Conservation (phyloP, 1,140 invertebrate genomes). For the Cardiocondyla obscurior region DNA sequence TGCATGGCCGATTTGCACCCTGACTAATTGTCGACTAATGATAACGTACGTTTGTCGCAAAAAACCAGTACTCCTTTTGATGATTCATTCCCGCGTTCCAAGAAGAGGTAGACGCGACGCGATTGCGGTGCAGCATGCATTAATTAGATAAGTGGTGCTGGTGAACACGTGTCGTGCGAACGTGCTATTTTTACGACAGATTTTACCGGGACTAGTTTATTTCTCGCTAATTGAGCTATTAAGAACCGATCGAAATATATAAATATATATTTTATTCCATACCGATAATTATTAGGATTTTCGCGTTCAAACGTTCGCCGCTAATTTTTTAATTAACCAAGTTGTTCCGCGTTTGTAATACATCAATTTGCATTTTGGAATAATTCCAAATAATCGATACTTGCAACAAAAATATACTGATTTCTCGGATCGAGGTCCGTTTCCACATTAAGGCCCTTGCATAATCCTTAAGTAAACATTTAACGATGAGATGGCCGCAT, state of each 20-base stretch:
- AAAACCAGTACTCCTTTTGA: constrained; percentile 3
- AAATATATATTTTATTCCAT: not conserved
- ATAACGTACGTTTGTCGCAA: constrained; percentile 34
- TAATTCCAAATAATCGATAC: not conserved
- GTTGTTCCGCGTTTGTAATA: not conserved
- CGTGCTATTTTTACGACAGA: not conserved
- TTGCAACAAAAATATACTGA: not conserved
- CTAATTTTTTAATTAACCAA: constrained; percentile 12
- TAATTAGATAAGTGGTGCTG: constrained; percentile 29
- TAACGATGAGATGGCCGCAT: constrained; percentile 28
- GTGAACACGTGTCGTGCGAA: not conserved
- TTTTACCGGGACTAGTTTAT: not conserved
- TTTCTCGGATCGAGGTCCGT: not conserved
- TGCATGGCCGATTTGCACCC: not conserved
- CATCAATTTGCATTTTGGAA: not conserved
- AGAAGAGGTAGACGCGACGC: not conserved
- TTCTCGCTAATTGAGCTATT: constrained; percentile 11
- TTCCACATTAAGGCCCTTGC: constrained; percentile 14
- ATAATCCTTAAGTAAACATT: constrained; percentile 41
- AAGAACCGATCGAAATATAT: not conserved
- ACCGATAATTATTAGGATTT: not conserved
- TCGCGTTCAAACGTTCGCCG: not conserved
- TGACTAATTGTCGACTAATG: constrained; percentile 40
- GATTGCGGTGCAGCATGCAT: constrained; percentile 7
- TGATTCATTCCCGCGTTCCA: constrained; percentile 16